phyloP scores from a whole-genome alignment of 2,888 invertebrate genomes.

The Bugula neritina region DNA sequence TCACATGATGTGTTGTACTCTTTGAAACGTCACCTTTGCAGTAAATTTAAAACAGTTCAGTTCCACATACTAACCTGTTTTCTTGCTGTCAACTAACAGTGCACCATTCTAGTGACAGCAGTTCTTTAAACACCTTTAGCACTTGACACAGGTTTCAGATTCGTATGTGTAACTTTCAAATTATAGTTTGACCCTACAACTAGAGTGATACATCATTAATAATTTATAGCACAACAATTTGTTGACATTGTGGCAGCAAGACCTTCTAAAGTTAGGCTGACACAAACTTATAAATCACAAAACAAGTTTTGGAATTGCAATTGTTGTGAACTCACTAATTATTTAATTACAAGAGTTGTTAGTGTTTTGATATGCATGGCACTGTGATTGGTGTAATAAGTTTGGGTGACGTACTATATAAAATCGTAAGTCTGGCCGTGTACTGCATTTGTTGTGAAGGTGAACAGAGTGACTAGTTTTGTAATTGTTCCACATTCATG shows the following conservation, averaged over 20 bases:
- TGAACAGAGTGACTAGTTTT: neutral
- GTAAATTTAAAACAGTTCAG: neutral
- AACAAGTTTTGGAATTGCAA: too few species aligned
- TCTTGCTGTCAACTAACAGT: neutral
- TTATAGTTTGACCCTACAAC: neutral
- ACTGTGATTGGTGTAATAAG: neutral
- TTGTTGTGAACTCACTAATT: too few species aligned
- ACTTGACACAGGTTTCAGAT: neutral
- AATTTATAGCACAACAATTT: too few species aligned
- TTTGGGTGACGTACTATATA: constrained; percentile 14
- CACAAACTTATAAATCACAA: too few species aligned
- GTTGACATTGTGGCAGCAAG: too few species aligned
- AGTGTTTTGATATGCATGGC: constrained; percentile 6
- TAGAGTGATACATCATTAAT: too few species aligned
- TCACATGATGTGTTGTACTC: neutral
- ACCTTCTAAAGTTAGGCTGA: too few species aligned
- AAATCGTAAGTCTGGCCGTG: neutral
- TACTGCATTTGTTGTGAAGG: neutral
- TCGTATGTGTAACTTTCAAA: neutral
- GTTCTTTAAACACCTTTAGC: neutral
- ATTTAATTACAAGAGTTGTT: too few species aligned
- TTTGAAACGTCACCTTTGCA: neutral
- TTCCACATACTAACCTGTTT: neutral
- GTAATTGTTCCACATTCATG: neutral
- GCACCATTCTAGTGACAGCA: neutral